Percentiles rank a stretch among this genome's conserved stretches.
phyloP scores from a whole-genome alignment of 2,888 invertebrate genomes.

The Ornithoptera alexandrae region DNA sequence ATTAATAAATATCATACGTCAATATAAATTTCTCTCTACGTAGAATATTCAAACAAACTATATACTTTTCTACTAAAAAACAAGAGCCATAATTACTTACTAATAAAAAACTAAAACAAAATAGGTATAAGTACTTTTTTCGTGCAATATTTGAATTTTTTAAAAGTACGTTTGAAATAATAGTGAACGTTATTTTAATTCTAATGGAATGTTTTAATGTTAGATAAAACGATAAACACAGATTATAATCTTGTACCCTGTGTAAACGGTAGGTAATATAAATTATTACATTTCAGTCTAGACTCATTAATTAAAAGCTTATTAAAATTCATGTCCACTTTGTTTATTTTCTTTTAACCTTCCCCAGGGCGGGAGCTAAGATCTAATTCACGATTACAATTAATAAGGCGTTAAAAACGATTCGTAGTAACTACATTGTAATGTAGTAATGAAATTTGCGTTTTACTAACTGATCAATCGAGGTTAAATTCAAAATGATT shows the following conservation, averaged over 20 bases:
- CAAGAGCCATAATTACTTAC: no score
- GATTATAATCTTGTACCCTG: constrained; percentile 12
- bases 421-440: not conserved
- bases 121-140: not conserved
- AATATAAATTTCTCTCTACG: no score
- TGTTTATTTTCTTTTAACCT: not conserved
- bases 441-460: not conserved
- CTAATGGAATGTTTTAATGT: constrained; percentile 7
- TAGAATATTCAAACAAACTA: no score
- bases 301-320: constrained; percentile 21
- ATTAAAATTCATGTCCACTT: constrained; percentile 2
- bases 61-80: no score
- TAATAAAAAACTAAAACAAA: not conserved
- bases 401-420: not conserved
- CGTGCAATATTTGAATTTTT: not conserved
- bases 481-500: not conserved
- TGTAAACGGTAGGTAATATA: constrained; percentile 7
- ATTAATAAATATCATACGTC: no score
- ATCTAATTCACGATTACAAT: not conserved
- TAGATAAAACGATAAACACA: constrained; percentile 16
- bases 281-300: constrained; percentile 20
- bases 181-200: constrained; percentile 9
- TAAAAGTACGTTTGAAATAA: not conserved
- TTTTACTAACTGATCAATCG: not conserved
- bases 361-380: not conserved